A percentile compares a stretch with the other conserved stretches of the same genome.
Conservation (phyloP, 2,113 vertebrate genomes). For the Polyodon spathula region DNA sequence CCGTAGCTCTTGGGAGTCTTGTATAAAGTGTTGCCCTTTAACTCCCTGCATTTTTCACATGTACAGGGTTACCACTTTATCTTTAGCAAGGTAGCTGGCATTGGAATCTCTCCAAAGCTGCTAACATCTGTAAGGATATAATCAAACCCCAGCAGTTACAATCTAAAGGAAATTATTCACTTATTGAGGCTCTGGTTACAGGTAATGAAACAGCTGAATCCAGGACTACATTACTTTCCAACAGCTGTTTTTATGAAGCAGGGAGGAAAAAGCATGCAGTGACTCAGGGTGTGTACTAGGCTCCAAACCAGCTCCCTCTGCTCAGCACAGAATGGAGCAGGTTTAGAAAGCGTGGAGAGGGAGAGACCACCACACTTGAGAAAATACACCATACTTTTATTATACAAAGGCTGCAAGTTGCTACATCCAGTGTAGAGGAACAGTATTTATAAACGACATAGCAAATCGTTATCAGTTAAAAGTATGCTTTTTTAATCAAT, state of each 20-base stretch:
- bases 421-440: too few species aligned
- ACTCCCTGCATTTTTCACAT: background rate
- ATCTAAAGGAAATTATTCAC: constrained; percentile 52
- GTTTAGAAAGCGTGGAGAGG: background rate
- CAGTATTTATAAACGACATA: too few species aligned
- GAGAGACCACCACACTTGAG: background rate
- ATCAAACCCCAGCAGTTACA: constrained; percentile 29
- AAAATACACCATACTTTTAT: background rate
- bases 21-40: background rate
- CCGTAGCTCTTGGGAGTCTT: background rate
- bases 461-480: too few species aligned
- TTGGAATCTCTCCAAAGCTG: constrained; percentile 33
- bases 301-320: background rate
- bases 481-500: too few species aligned
- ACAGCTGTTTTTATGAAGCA: constrained; percentile 32
- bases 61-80: background rate
- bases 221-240: constrained; percentile 29
- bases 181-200: constrained; percentile 52
- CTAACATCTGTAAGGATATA: constrained; percentile 31
- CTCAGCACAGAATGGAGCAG: background rate
- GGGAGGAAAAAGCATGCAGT: background rate
- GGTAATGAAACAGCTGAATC: constrained; percentile 45
- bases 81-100: constrained; percentile 17
- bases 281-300: background rate
- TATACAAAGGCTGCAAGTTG: too few species aligned